Evolutionary conservation across 2,797 vertebrate genomes (phyloP), one percentile per base, ranked within the genome.

Genomic region (Melanotaenia nigrans): DNA sequence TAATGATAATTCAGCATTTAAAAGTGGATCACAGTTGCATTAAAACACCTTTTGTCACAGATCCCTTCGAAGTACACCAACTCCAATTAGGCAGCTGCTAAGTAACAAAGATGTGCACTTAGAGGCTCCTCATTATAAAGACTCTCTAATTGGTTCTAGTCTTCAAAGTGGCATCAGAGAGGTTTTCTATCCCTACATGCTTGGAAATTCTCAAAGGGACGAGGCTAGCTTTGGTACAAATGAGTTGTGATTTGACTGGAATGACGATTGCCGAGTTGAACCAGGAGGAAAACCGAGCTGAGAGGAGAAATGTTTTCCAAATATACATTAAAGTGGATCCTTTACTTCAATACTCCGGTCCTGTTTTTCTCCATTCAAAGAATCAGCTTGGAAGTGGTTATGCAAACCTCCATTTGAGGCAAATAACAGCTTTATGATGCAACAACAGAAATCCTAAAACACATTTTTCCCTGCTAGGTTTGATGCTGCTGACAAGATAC

Each of bases 111-210:
- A 82, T 47, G 64, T 79, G 73, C 85, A 88, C 85, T 91, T 81
- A 87, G 84, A 89, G 84, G 77, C 86, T 88, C 65, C 86, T 92
- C 87, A 79, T 91, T 90, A 91, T 87, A 72, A 87, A 79, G 86
- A 90, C 75, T 82, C 78, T 69, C 85, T 92, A 91, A 93, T 92
- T 93, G 91, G 83, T 90, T 90, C 84, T 79, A 75, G 82, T 77
- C 87, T 92, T 92, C 84, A 87, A 83, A 92, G 86, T 87, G 77
- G 81, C 75, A 90, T 85, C 76, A 65, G 77, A 82, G 85, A 82
- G 64, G 79, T 75, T 85, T 89, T 63, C 78, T 68, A 42, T 86
- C 74, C 68, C 68, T 13, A 61, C 66, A 57, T 5, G 47, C 57
- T 55, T 49, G 51, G 79, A 75, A 81, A 81, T 73, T 75, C 79